Base-by-base conservation (phyloP, 2,888 invertebrate genomes). In the Perizoma flavofasciatum region DNA sequence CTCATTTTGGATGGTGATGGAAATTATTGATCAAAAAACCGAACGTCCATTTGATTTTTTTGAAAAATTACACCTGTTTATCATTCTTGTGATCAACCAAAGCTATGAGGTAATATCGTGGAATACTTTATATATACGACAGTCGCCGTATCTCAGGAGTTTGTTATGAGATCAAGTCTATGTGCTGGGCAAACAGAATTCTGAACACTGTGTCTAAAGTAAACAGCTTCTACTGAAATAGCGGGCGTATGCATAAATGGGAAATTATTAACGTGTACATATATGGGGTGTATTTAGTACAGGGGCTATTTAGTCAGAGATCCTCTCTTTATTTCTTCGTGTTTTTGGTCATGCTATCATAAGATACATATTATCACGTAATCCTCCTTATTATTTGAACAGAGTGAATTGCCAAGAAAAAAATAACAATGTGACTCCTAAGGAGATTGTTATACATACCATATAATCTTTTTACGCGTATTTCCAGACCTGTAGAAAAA, bases 111-210 rank as follows among this genome's bases (percentile, higher is more conserved):
- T 63, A 64, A 66, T 58, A 44, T 5, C 32, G 11, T 41, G 37
- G 52, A 48, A 61, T 67, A 67, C 44, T 59, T 59, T 61, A 59
- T 65, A 22, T 22, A 60, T 64, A 58, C 52, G 41, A 40, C 44
- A 48, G 57, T 7, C 37, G 61, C 51, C 57, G 51, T 80, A 79
- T 82, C 81, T 78, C 53, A 47, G 40, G 34, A 67, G 82, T 85
- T 80, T 84, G 77, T 72, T 5, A n/a, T 51, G 41, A 78, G 82
- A 79, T 86, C 72, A 72, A 41, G 37, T 5, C 44, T 40, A 56
- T 76, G 67, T 72, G 66, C 51, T 60, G 55, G 34, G 68, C 65
- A 81, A 81, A 85, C 79, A 84, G 49, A 40, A 58, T 65, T 70
- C 77, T 68, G 81, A 80, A 71, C 54, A 51, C 51, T 54, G 46